Base-by-base conservation (phyloP, 1,140 invertebrate genomes). In the Caenorhabditis brenneri region DNA sequence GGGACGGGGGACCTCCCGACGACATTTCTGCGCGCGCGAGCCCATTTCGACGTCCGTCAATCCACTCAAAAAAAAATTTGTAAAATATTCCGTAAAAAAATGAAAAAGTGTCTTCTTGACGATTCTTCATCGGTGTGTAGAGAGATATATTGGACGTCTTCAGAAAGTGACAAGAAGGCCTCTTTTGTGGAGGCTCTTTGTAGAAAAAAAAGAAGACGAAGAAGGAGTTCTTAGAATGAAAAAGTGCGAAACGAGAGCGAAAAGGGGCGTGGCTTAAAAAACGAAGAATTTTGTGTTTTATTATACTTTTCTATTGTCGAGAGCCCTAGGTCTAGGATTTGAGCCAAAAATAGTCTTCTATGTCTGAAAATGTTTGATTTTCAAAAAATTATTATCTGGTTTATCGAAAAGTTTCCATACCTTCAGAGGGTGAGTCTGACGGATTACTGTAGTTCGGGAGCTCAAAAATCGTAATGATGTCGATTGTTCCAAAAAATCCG, bases 131-230 rank as follows among this genome's bases (percentile, higher is more conserved):
- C 65, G 58, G 19, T 65, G 65, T n/a, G n/a, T n/a, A n/a, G 65
- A 31, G 65, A 74, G 65, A 74, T 74, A 74, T 46, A 74, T 74
- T 74, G 19, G 65, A 74, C 65, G 36, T 74, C 36, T 74, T 74
- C 19, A 42, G 29, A 74, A 74, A 74, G 65, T 74, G 65, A 74
- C 65, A 74, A 42, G n/a, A n/a, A n/a, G 65, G 9, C n/a, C 65
- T 29, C 27, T n/a, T 42, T 42, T 42, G 12, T 42, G n/a, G n/a
- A n/a, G n/a, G 39, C 39, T 42, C 39, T 42, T 42, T 12, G 39
- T 42, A 5, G 5, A 6, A 5, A 42, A 42, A 5, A 42, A 5
- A 42, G 12, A 29, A 55, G n/a, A 31, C 19, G n/a, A n/a, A n/a
- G n/a, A 24, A 36, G 19, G 58, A 31, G 42, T 31, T 74, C 65